Conservation (phyloP, 2,113 vertebrate genomes). For the Crotophaga sulcirostris region DNA sequence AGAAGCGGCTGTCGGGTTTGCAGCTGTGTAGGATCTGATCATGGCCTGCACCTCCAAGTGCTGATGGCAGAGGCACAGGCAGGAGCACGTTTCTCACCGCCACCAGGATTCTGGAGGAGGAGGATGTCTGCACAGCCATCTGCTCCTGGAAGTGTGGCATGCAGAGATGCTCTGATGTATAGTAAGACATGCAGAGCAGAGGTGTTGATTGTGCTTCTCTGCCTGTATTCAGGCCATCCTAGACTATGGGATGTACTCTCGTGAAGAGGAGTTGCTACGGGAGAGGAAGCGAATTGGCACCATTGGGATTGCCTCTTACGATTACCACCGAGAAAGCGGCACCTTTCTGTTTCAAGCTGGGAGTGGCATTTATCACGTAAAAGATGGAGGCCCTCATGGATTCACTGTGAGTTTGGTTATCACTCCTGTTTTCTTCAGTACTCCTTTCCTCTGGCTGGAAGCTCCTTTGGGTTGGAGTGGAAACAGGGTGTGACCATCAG, state of each 20-base stretch:
- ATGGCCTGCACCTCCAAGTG: background rate
- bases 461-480: background rate
- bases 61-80: background rate
- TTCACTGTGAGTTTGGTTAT: slow-evolving; percentile 78
- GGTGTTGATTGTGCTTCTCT: background rate
- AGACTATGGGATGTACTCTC: slow-evolving; percentile 86
- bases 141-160: background rate
- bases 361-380: slow-evolving; percentile 79
- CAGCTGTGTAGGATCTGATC: background rate
- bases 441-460: background rate
- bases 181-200: background rate
- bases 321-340: slow-evolving; percentile 81
- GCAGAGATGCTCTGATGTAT: background rate
- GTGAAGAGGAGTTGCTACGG: slow-evolving; percentile 81
- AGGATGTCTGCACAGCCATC: slow-evolving; percentile 42
- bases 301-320: slow-evolving; percentile 80
- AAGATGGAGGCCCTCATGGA: slow-evolving; percentile 80
- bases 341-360: slow-evolving; percentile 83
- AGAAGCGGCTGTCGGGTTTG: background rate
- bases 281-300: slow-evolving; percentile 84
- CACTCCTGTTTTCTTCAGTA: background rate
- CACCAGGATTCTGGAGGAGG: slow-evolving; percentile 10
- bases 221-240: slow-evolving; percentile 69
- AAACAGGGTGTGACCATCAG: background rate
- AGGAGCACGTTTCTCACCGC: background rate